Base-by-base conservation (phyloP, 1,140 invertebrate species). In the Orchestia grillus region DNA sequence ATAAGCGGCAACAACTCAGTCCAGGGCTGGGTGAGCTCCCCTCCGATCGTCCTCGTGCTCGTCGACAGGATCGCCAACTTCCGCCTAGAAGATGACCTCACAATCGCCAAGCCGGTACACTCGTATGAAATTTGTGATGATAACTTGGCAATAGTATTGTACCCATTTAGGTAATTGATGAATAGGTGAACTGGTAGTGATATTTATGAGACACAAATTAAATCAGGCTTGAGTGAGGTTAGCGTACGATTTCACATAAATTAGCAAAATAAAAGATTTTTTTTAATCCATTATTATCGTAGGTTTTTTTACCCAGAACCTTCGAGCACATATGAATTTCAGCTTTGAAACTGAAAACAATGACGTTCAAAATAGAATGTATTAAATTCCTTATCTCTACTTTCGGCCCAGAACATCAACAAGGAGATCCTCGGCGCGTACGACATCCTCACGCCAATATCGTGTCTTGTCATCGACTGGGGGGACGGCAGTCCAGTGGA, bases 11-110 rank as follows among this genome's bases (percentile, higher is more conserved):
- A 96, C 96, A 96, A 96, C 43, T 40, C 96, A 36, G 96, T 96
- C 23, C 96, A 96, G n/a, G 96, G 96, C n/a, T 96, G 96, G 96
- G 53, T 96, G n/a, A 36, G 42, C 47, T 96, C 96, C 15, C 43
- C 96, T 45, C 91, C 62, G n/a, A 41, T 96, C 91, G n/a, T 45
- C 45, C 42, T 96, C 45, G 57, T 42, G 3, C 47, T 96, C 45
- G 42, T 96, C 41, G 47, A 87, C 42, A 88, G 96, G 44, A 45
- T 96, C 28, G 43, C 88, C 47, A 96, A 96, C 44, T 96, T 96
- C 47, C 57, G 95, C 77, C 87, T 96, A 3, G 44, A 42, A 28
- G 96, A 96, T 77, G 96, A 96, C n/a, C 95, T 95, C 47, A 62
- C 57, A 11, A 45, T 96, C 3, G 87, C 95, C 95, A 96, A 96